These are phyloP conservation scores for Halcyon smyrnensis DNA, from an alignment of 2,797 vertebrate genomes.

Conservation along the genomic window DNA sequence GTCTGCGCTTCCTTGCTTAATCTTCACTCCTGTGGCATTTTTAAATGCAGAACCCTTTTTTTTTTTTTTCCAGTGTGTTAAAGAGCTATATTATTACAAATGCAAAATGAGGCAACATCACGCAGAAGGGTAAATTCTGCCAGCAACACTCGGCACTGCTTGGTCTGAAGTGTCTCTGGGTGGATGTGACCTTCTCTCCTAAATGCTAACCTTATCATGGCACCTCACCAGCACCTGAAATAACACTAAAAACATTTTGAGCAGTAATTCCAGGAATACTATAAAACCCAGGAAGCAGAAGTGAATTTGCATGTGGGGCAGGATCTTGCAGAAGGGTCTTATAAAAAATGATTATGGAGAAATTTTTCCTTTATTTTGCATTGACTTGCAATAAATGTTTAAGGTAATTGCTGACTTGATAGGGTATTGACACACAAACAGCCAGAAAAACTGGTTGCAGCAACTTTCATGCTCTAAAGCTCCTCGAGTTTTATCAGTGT, in stretches of 20 bases:
- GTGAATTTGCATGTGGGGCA: not conserved
- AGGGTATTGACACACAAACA: not conserved
- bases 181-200: not conserved
- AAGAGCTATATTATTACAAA: not conserved
- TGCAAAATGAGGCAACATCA: not conserved
- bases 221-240: not conserved
- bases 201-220: not conserved
- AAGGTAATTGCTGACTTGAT: not conserved
- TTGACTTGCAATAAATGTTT: not conserved
- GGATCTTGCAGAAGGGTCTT: not conserved
- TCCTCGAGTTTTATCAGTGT: conserved; percentile 65
- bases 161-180: not conserved
- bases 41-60: not conserved
- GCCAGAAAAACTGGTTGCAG: conserved; percentile 6
- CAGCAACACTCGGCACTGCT: fast-evolving
- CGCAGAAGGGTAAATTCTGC: not conserved
- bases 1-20: conserved; percentile 9
- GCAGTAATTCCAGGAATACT: not conserved
- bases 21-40: conserved; percentile 33
- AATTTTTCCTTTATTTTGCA: not conserved
- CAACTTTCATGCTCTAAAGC: conserved; percentile 6
- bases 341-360: not conserved
- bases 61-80: not conserved
- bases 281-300: not conserved
- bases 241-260: not conserved